Base-by-base conservation (phyloP, 2,113 vertebrate species). In the Alethe castanea region DNA sequence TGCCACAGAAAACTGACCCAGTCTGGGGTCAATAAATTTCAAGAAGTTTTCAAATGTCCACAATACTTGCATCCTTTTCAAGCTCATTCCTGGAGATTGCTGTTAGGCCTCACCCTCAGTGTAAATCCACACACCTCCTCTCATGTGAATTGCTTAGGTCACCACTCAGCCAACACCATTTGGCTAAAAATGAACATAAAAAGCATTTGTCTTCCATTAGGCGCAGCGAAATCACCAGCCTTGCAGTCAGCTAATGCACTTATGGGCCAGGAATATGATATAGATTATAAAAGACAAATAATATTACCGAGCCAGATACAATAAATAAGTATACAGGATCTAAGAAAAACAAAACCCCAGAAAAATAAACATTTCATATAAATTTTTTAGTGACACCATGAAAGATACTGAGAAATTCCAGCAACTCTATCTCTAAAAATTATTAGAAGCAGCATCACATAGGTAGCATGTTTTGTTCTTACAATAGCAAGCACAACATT, bases 91-190 rank as follows among this genome's bases (percentile, higher is more conserved):
- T 77, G 48, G 26, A 48, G 9, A 36, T 5, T 6, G 17, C 12
- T 18, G 0, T 26, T 4, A n/a, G 28, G 22, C 25, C 24, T 76
- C 11, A 3, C 14, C 14, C 24, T 26, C 19, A 3, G 2, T 23
- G 13, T 47, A 33, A 91, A 28, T 12, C 18, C 18, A 24, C 8
- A 23, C 9, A 26, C 3, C 8, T 62, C 56, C 24, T 10, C n/a
- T 54, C 19, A 3, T 1, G 13, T 4, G 8, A 48, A 22, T 3
- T 36, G 11, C 38, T 86, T 19, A 22, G 45, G 19, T 17, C 16
- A 52, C 67, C 72, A 17, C 16, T 56, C 31, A 22, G 29, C 33
- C 6, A 3, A 35, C 10, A 15, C 11, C 7, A 11, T 28, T 71
- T 38, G 20, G 26, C 59, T 69, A 38, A 83, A 92, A 84, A 35